These are phyloP conservation scores for Heliconius nattereri DNA, from an alignment of 1,140 invertebrate genomes.

Conservation along the genomic window DNA sequence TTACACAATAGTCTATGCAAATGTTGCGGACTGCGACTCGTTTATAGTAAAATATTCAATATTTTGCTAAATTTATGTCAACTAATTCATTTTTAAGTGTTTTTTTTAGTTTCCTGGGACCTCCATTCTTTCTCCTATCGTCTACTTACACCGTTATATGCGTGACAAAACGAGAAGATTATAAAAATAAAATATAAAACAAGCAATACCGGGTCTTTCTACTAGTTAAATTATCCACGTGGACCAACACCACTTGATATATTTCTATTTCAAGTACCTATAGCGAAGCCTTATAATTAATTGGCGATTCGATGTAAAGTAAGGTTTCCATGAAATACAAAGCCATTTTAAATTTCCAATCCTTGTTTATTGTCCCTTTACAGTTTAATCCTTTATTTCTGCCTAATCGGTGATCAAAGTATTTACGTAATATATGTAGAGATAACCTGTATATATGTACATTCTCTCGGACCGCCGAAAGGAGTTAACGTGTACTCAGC, in stretches of 20 bases:
- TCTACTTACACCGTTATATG: too few species aligned
- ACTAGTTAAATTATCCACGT: neutral
- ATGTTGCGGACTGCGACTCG: too few species aligned
- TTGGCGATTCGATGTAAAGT: conserved; percentile 7
- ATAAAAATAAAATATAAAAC: neutral
- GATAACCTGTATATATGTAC: too few species aligned
- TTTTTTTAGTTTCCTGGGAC: too few species aligned
- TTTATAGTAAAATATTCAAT: too few species aligned
- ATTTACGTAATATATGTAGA: neutral
- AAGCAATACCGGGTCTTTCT: neutral
- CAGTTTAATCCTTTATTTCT: conserved; percentile 3
- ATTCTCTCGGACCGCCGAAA: too few species aligned
- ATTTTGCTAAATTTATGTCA: too few species aligned
- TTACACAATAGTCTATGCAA: too few species aligned
- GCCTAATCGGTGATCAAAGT: neutral
- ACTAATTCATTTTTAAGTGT: too few species aligned
- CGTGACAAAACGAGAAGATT: too few species aligned
- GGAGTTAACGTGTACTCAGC: too few species aligned
- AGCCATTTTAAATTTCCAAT: neutral
- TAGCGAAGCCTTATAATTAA: neutral
- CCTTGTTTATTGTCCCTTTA: neutral
- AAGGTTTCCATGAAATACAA: conserved; percentile 9
- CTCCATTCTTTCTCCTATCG: too few species aligned
- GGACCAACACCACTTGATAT: neutral
- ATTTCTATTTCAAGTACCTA: neutral